Base-by-base conservation (phyloP, 92 coral and sea anemone species). In the Umimayanthus kanabou region DNA sequence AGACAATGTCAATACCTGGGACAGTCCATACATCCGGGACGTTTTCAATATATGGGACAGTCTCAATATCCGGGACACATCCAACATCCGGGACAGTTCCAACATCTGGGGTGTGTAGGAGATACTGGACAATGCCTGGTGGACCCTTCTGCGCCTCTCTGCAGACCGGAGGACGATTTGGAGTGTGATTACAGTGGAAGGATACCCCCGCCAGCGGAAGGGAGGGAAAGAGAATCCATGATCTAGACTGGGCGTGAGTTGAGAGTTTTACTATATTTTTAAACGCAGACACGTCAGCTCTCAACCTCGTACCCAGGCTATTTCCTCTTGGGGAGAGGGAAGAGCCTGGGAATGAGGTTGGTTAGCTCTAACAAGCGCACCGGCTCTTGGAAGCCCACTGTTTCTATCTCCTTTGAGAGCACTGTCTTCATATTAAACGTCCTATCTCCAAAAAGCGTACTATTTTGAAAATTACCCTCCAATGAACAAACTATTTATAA, bases 201-300 rank as follows among this genome's bases (percentile, higher is more conserved):
- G 40, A 73, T 40, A 40, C 53, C 13, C 4, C 30, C 79, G n/a
- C 9, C 11, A 33, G 20, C 15, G 47, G 45, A 75, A 14, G 50
- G 45, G 30, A 16, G 18, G 25, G 79, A 75, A 37, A 75, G 53
- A 43, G 79, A 75, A 75, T 39, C 79, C 8, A 75, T 75, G 79
- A 75, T 39, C 13, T 75, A 75, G 50, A 39, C 42, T 75, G 6
- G 11, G 40, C 13, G 50, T 39, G 25, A 40, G 11, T 15, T 75
- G 29, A 7, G 28, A 39, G 9, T 7, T 75, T 18, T 75, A 57
- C 69, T 4, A 61, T 53, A 53, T 53, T 11, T 53, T 61, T 61
- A 20, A 18, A 22, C 25, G n/a, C n/a, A n/a, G n/a, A n/a, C n/a
- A n/a, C n/a, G n/a, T n/a, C n/a, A n/a, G n/a, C n/a, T n/a, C n/a